A percentile compares a stretch with the other conserved stretches of the same genome.
Conservation (phyloP, 2,797 vertebrate genomes). For the Sternarchorhynchus goeldii region DNA sequence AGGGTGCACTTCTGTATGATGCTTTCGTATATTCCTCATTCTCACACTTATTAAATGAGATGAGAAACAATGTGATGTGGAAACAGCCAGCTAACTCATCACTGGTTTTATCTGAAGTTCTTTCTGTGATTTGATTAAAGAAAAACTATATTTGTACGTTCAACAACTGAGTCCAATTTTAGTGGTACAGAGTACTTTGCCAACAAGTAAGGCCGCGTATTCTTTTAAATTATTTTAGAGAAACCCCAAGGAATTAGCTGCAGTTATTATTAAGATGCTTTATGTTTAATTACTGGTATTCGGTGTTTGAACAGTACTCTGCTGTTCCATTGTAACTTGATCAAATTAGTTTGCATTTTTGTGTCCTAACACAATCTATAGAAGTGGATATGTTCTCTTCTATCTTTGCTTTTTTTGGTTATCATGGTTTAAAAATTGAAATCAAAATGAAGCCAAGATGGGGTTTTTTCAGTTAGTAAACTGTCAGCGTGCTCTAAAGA, state of each 20-base stretch:
- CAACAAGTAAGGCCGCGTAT: conserved; percentile 36
- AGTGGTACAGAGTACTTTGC: conserved; percentile 17
- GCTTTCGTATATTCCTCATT: conserved; percentile 4
- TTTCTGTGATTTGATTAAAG: conserved; percentile 38
- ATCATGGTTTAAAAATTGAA: too few species aligned
- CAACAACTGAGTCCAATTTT: conserved; percentile 20
- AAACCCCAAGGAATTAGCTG: conserved; percentile 17
- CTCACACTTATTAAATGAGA: conserved; percentile 28
- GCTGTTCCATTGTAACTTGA: not conserved
- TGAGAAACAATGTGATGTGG: conserved; percentile 11
- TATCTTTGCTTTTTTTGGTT: too few species aligned
- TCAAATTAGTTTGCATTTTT: too few species aligned
- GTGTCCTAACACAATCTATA: too few species aligned
- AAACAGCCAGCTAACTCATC: conserved; percentile 23
- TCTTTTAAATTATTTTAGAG: conserved; percentile 32
- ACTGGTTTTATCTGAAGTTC: conserved; percentile 42
- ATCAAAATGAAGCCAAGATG: not conserved
- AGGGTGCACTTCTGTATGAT: not conserved
- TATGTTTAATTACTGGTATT: conserved; percentile 27
- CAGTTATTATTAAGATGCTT: not conserved
- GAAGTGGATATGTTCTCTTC: not conserved
- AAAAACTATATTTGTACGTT: conserved; percentile 36
- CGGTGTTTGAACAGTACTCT: not conserved
- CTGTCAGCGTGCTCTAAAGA: not conserved
- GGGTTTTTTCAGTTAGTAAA: not conserved